Conservation (phyloP, 2,797 vertebrate species). For the Bryconaethiops microstoma region DNA sequence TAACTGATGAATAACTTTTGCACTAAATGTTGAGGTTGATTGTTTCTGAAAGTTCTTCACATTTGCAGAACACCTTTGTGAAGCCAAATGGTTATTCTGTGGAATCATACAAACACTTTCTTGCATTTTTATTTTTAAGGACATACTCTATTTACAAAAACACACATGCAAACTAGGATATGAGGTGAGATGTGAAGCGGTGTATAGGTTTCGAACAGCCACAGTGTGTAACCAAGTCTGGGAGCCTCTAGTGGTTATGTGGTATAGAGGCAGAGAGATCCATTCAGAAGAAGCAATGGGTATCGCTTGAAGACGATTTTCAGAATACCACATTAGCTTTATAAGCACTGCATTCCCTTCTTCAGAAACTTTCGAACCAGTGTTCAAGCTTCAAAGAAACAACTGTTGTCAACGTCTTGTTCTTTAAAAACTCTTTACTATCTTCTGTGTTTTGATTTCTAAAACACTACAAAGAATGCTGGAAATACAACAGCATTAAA, state of each 20-base stretch:
- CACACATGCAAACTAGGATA: constrained; percentile 19
- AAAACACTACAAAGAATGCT: too few relatives aligned
- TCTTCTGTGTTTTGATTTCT: not conserved
- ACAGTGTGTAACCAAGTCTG: constrained; percentile 8
- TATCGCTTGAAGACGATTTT: not conserved
- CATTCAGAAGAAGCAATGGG: not conserved
- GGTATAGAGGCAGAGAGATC: constrained; percentile 29
- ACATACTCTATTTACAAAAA: not conserved
- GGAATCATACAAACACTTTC: not conserved
- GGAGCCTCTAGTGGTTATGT: constrained; percentile 42
- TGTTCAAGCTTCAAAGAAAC: not conserved
- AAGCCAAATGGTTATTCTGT: not conserved
- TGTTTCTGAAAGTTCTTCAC: not conserved
- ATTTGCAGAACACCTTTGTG: not conserved
- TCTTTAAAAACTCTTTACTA: not conserved
- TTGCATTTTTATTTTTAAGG: not conserved
- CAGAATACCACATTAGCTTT: not conserved
- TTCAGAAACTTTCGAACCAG: not conserved
- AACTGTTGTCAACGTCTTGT: not conserved
- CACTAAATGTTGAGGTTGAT: not conserved
- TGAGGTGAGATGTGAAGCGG: not conserved
- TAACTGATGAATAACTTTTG: not conserved
- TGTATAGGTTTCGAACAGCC: not conserved
- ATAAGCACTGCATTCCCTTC: not conserved
- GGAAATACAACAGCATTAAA: too few relatives aligned